Evolutionary conservation across 2,113 vertebrate species (phyloP), one percentile per base, ranked within the genome.

Genomic region (Tympanuchus pallidicinctus): DNA sequence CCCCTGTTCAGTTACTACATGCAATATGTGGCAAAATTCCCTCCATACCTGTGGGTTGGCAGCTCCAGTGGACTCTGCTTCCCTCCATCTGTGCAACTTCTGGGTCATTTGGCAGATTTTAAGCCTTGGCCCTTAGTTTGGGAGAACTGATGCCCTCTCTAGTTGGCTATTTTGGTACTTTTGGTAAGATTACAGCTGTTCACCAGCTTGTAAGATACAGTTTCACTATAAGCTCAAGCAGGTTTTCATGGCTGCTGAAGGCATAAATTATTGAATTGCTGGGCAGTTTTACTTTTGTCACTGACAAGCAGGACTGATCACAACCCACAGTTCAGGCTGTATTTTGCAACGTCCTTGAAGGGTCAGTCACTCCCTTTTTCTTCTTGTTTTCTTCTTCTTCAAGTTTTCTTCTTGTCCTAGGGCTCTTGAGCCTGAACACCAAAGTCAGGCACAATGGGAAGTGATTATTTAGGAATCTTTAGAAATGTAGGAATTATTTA

Each of bases 41-140:
- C 77, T 74, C 66, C 88, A 80, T 92, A 73, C 54, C 76, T 82
- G 82, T 91, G 94, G 92, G 61, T 2, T 92, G 91, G 86, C 80
- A 80, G 71, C 54, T 13, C 5, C 4, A 7, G 6, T 48, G 32
- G 16, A 8, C 89, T 85, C 11, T 70, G 65, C 42, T 80, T 28
- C 45, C 70, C 79, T 66, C 24, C 59, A 43, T 65, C 77, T 22
- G 10, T 20, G 10, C 24, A 45, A 32, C 6, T 27, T 73, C 72
- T 45, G 48, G 59, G 70, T 82, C 56, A 66, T 56, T 56, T 79
- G 57, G 48, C 27, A 87, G 54, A 24, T 56, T 84, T 59, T 30
- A 65, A 36, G 7, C 45, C 36, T 59, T 42, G 94, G 32, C 11
- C 8, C 28, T 78, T 87, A 25, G 43, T 70, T 69, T 90, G 27